Evolutionary conservation across 2,797 vertebrate species (phyloP), one percentile per base, ranked within the genome.

Genomic region (Prionace glauca): DNA sequence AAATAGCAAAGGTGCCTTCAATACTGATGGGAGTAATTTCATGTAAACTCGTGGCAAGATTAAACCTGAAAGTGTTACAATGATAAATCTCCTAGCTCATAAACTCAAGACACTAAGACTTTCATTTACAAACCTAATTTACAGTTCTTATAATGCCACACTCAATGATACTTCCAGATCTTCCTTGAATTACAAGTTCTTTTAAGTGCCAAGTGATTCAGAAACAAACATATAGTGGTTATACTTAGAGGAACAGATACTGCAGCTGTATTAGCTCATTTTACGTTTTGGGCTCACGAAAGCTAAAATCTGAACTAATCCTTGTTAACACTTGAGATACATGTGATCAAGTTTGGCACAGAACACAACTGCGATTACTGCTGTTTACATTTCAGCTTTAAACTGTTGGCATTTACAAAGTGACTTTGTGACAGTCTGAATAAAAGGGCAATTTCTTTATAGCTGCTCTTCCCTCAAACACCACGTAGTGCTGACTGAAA

Each of bases 251-350:
- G 22, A 71, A 69, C 65, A 45, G 91, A 71, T 8, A 18, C n/a
- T 74, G 24, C 93, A 94, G 93, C 93, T 94, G 93, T 26, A 95
- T 20, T 72, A 95, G 71, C 69, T 95, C 93, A 74, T 95, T 77
- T 94, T 77, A n/a, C 14, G 56, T 9, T 95, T 56, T 95, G 71
- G 45, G 14, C 71, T 74, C 71, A 77, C n/a, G 69, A 95, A 77
- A 95, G 71, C 29, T 45, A 56, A 77, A 95, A 95, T 95, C 93
- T 95, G 71, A 56, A 94, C n/a, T 94, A 94, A 94, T 71, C 92
- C 92, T 22, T 72, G 92, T 94, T 94, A 94, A 95, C 93, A 95
- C 26, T 95, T 60, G 71, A 95, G 45, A 74, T 74, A 77, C 45
- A 77, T 95, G 93, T 95, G 71, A 95, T 95, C 41, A 77, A 8